Evolutionary conservation across 2,113 vertebrate genomes (phyloP).

Genomic region (Strix uralensis): DNA sequence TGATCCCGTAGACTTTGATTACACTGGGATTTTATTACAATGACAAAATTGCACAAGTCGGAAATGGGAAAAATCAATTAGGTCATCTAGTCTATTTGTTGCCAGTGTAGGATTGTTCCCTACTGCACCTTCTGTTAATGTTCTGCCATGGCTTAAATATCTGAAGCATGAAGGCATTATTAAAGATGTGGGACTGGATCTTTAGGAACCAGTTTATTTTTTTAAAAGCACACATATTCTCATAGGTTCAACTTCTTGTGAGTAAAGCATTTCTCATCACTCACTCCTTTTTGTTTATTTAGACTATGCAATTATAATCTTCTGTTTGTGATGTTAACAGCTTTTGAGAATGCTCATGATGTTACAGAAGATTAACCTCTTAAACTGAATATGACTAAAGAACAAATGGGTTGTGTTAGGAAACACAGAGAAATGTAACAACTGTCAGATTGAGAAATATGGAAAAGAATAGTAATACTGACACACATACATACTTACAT

Average conservation of each 20-base stretch:
- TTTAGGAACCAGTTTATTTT: not conserved
- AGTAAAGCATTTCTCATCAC: not conserved
- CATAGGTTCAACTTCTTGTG: not conserved
- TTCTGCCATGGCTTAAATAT: not conserved
- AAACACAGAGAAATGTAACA: not conserved
- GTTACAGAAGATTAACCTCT: not conserved
- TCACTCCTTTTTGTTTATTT: not conserved
- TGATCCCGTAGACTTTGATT: slow-evolving; percentile 30
- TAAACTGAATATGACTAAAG: not conserved
- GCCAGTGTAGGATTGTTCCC: slow-evolving; percentile 17
- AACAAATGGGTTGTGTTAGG: not conserved
- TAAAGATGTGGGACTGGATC: not conserved
- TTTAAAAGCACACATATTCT: not conserved
- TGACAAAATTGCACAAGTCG: not conserved
- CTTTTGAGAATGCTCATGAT: not conserved
- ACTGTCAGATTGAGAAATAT: not conserved
- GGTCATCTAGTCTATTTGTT: slow-evolving; percentile 14
- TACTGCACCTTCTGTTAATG: not conserved
- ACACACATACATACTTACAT: not conserved
- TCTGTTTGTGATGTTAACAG: slow-evolving; percentile 15
- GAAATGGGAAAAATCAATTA: slow-evolving; percentile 52
- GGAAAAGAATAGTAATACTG: not conserved
- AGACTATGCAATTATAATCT: not conserved
- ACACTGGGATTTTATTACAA: slow-evolving; percentile 35
- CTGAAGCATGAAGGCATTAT: not conserved